Conservation (phyloP, 2,113 vertebrate genomes). For the Neotragus moschatus region DNA sequence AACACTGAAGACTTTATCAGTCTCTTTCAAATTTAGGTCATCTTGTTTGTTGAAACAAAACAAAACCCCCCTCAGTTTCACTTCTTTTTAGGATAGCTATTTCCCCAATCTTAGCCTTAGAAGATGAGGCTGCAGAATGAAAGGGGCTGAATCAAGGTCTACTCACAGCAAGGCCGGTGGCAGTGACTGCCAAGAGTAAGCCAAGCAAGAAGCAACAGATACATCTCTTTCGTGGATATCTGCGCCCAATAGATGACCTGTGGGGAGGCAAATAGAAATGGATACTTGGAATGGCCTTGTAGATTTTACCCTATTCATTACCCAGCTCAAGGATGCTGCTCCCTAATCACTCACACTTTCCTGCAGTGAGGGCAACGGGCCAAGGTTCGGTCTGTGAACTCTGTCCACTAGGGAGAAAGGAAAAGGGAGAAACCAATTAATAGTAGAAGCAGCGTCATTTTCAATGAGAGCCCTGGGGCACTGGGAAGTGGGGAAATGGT, state of each 20-base stretch:
- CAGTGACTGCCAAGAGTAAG: conserved; percentile 87
- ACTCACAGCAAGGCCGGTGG: conserved; percentile 91
- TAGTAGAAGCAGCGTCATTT: background rate
- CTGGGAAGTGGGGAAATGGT: background rate
- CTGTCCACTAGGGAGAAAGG: conserved; percentile 88
- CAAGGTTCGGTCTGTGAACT: conserved; percentile 93
- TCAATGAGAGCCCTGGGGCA: background rate
- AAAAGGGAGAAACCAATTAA: conserved; percentile 3
- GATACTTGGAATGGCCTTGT: background rate
- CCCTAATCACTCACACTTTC: conserved; percentile 88
- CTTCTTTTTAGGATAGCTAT: background rate
- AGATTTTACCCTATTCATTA: background rate
- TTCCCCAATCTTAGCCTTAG: background rate
- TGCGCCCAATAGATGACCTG: conserved; percentile 92
- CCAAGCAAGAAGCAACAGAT: conserved; percentile 92
- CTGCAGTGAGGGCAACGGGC: conserved; percentile 94
- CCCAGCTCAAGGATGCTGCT: background rate
- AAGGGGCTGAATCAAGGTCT: background rate
- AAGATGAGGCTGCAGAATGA: background rate
- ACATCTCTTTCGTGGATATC: conserved; percentile 91
- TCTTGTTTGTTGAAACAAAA: background rate
- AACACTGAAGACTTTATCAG: background rate
- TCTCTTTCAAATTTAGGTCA: background rate
- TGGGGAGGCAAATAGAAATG: background rate
- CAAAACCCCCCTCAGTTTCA: background rate